Evolutionary conservation across 2,888 invertebrate genomes (phyloP).

Genomic region (Kryphioiulus occultus): DNA sequence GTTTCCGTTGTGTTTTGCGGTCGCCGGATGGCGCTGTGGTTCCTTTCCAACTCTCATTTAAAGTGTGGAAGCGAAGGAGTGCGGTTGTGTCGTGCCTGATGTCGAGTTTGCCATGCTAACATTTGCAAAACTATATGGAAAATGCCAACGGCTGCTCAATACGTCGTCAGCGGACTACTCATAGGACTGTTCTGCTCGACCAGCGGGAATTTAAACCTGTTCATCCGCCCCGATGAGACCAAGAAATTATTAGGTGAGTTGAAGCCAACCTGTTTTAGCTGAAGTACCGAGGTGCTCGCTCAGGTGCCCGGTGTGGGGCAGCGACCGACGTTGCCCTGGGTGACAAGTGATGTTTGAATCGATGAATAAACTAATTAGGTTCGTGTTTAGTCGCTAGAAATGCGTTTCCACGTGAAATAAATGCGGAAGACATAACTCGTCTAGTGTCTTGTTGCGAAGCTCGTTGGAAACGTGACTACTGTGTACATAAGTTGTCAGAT

Average conservation of each 20-base stretch:
- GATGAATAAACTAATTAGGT: conserved; percentile 5
- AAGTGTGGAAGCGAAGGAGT: conserved; percentile 9
- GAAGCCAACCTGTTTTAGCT: neutral
- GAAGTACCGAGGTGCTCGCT: neutral
- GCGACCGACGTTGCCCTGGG: conserved; percentile 31
- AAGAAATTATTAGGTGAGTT: conserved; percentile 53
- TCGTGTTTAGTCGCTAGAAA: neutral
- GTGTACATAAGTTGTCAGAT: neutral
- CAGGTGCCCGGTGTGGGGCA: conserved; percentile 7
- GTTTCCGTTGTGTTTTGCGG: neutral
- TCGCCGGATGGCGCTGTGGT: conserved; percentile 43
- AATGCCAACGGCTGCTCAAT: conserved; percentile 49
- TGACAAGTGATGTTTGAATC: conserved; percentile 31
- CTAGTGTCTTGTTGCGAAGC: neutral
- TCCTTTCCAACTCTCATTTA: neutral
- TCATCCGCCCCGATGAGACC: conserved; percentile 53
- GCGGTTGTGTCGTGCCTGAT: conserved; percentile 28
- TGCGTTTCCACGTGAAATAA: neutral
- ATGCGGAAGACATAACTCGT: neutral
- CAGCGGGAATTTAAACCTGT: conserved; percentile 53
- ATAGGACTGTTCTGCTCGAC: conserved; percentile 49
- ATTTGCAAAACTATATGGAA: conserved; percentile 46
- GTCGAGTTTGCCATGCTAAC: conserved; percentile 45
- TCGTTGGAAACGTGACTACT: neutral
- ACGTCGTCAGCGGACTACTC: conserved; percentile 42